Evolutionary conservation across 2,113 vertebrate species (phyloP).

Genomic region (Pyxicephalus adspersus): DNA sequence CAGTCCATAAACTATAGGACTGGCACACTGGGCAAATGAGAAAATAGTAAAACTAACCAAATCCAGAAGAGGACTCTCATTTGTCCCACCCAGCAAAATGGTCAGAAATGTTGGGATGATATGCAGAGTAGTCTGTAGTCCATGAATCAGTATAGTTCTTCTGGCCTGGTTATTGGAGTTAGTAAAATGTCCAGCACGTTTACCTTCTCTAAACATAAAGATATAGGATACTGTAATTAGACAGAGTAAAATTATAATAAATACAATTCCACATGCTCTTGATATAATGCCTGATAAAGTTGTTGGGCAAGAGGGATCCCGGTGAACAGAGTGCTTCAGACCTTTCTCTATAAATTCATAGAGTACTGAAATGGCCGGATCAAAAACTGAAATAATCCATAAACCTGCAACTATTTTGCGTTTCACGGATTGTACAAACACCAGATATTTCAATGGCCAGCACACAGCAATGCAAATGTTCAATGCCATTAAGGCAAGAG

Average conservation of each 20-base stretch:
- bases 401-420: constrained; percentile 38
- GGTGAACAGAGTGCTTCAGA: constrained; percentile 46
- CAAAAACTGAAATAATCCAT: constrained; percentile 60
- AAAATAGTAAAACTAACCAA: constrained; percentile 66
- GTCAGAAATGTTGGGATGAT: constrained; percentile 66
- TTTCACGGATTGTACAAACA: constrained; percentile 40
- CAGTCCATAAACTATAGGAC: constrained; percentile 71
- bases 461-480: constrained; percentile 63
- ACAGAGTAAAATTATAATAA: constrained; percentile 59
- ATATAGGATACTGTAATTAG: constrained; percentile 63
- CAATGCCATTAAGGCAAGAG: constrained; percentile 67
- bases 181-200: constrained; percentile 67
- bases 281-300: constrained; percentile 57
- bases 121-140: constrained; percentile 67
- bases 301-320: constrained; percentile 56
- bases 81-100: constrained; percentile 60
- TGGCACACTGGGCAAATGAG: constrained; percentile 68
- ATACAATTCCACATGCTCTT: constrained; percentile 59
- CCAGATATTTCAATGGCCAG: constrained; percentile 61
- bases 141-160: constrained; percentile 66
- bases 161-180: constrained; percentile 64
- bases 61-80: constrained; percentile 55
- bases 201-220: constrained; percentile 67
- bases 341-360: constrained; percentile 46
- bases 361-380: constrained; percentile 61